Conservation (phyloP, 2,797 vertebrate species). For the Neosalanx taihuensis region DNA sequence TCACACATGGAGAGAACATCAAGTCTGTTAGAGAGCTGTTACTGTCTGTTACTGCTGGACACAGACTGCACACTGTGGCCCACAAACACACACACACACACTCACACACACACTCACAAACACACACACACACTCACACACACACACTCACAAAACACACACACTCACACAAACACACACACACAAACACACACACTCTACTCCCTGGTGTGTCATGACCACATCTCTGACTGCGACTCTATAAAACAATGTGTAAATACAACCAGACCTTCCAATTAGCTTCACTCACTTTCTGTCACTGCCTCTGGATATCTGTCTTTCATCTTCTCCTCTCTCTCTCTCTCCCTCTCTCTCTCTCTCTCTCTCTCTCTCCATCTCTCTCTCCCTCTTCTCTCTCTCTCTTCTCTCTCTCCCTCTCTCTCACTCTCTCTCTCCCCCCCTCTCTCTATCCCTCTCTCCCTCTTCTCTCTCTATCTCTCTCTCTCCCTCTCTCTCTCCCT, state of each 20-base stretch:
- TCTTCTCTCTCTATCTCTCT: not conserved
- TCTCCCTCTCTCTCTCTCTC: constrained; percentile 24
- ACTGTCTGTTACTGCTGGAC: constrained; percentile 39
- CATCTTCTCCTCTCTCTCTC: constrained; percentile 6
- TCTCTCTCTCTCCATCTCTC: constrained; percentile 3
- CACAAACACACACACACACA: constrained; percentile 10
- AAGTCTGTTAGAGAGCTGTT: constrained; percentile 34
- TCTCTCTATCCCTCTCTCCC: not conserved
- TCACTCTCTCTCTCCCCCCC: not conserved
- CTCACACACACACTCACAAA: constrained; percentile 11
- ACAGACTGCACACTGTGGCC: constrained; percentile 36
- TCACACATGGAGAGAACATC: not conserved
- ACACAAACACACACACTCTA: constrained; percentile 21
- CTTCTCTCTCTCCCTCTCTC: not conserved
- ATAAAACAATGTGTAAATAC: constrained; percentile 71
- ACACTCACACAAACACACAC: constrained; percentile 13
- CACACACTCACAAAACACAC: constrained; percentile 6
- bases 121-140: constrained; percentile 17
- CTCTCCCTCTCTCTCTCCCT: not conserved
- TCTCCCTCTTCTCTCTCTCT: not conserved
- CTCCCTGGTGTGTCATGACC: constrained; percentile 49
- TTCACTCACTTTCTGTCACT: constrained; percentile 58
- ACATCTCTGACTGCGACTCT: constrained; percentile 56
- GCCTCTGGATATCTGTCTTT: not conserved
- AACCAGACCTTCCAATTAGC: constrained; percentile 65